These are phyloP conservation scores for Neodiprion fabricii DNA, from an alignment of 1,140 invertebrate species.

Conservation along the genomic window DNA sequence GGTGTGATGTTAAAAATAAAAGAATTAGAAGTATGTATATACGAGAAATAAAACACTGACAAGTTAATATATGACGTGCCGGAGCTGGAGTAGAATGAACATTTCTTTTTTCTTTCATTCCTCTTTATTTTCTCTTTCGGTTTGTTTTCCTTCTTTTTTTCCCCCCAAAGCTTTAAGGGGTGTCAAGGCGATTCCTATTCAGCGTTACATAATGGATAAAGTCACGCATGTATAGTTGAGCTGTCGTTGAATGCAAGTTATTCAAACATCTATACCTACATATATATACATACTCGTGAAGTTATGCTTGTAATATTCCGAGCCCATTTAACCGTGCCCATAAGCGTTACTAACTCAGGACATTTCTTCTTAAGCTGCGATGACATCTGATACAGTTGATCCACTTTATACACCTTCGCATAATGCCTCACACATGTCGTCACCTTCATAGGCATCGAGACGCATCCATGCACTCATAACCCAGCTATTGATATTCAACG, in stretches of 20 bases:
- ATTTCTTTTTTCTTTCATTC: neutral
- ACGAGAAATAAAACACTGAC: slow-evolving; percentile 3
- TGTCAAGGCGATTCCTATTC: slow-evolving; percentile 5
- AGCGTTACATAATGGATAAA: slow-evolving; percentile 4
- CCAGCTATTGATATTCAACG: too few species aligned
- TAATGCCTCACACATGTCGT: neutral
- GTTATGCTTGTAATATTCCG: neutral
- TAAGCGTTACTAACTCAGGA: neutral
- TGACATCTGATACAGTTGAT: slow-evolving; percentile 1
- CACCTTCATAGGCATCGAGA: too few species aligned
- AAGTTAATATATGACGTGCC: slow-evolving; percentile 5
- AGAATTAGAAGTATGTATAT: neutral
- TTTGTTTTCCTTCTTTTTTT: neutral
- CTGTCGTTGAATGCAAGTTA: slow-evolving; percentile 5
- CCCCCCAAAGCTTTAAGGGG: neutral
- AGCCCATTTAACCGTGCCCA: neutral
- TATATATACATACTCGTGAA: too few species aligned
- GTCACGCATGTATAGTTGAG: slow-evolving; percentile 1
- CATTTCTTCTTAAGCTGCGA: neutral
- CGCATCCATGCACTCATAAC: too few species aligned
- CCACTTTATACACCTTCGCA: neutral
- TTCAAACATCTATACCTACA: neutral
- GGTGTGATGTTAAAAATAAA: slow-evolving; percentile 4
- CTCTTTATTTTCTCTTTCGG: neutral
- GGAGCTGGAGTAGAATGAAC: neutral